Conservation (phyloP, 2,797 vertebrate species). For the Neosalanx taihuensis region DNA sequence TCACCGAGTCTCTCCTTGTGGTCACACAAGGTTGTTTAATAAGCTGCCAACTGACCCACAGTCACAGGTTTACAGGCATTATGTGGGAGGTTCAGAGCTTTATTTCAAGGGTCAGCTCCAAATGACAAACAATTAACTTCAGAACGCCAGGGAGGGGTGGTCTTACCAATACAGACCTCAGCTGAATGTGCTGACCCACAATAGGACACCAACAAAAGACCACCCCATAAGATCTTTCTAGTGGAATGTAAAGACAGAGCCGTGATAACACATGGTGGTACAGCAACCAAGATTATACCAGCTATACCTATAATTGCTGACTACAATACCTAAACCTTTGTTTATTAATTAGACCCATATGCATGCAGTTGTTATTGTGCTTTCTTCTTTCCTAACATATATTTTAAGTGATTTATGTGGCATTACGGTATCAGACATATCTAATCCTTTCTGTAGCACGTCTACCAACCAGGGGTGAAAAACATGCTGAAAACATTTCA, state of each 20-base stretch:
- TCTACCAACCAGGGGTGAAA: not conserved
- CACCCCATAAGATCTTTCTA: constrained; percentile 32
- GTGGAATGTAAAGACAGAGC: constrained; percentile 30
- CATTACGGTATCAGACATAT: not conserved
- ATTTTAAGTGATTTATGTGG: not conserved
- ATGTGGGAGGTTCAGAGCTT: constrained; percentile 6
- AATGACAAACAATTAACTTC: constrained; percentile 25
- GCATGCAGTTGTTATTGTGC: not conserved
- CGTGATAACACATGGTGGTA: constrained; percentile 24
- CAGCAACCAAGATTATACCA: not conserved
- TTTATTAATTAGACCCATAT: too few species aligned
- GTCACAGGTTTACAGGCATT: not conserved
- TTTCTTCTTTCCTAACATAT: not conserved
- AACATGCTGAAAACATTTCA: constrained; percentile 4
- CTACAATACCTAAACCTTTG: too few species aligned
- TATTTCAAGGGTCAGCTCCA: constrained; percentile 32
- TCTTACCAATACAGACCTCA: constrained; percentile 28
- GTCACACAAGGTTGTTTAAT: not conserved
- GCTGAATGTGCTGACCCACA: constrained; percentile 27
- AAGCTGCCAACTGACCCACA: constrained; percentile 2
- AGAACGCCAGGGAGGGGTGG: constrained; percentile 22
- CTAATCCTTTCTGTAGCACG: constrained; percentile 4
- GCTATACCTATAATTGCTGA: too few species aligned
- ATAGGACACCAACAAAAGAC: constrained; percentile 35
- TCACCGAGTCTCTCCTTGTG: constrained; percentile 9